A percentile compares a stretch with the other conserved stretches of the same genome.
Evolutionary conservation across 2,888 invertebrate species (phyloP).

Genomic region (Oegoconia quadripuncta): DNA sequence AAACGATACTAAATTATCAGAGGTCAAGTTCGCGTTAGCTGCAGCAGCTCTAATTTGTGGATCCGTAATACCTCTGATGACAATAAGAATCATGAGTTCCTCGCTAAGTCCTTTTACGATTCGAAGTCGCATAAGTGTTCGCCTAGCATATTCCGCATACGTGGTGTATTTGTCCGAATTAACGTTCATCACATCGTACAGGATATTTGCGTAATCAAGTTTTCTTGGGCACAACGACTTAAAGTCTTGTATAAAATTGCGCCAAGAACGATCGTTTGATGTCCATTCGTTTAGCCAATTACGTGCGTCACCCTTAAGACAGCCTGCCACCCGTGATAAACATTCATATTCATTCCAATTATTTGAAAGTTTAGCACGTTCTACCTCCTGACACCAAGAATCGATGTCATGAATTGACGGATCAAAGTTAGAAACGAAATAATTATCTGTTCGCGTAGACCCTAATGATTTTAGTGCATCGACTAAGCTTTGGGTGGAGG

Average conservation of each 20-base stretch:
- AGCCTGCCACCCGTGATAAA: conserved; percentile 11
- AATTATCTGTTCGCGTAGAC: background rate
- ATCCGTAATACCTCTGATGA: conserved; percentile 19
- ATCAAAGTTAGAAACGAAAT: conserved; percentile 16
- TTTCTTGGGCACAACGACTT: conserved; percentile 21
- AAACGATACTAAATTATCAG: conserved; percentile 22
- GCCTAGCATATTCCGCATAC: conserved; percentile 30
- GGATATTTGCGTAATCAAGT: conserved; percentile 21
- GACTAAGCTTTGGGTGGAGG: background rate
- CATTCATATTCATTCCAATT: conserved; percentile 15
- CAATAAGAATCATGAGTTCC: conserved; percentile 21
- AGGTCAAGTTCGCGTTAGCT: conserved; percentile 21
- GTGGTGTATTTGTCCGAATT: conserved; percentile 22
- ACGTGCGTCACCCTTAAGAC: conserved; percentile 13
- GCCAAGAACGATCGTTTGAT: conserved; percentile 22
- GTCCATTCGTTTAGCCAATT: conserved; percentile 13
- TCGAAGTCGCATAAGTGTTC: conserved; percentile 23
- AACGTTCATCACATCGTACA: conserved; percentile 21
- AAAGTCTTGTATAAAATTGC: conserved; percentile 25
- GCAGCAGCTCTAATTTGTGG: conserved; percentile 24
- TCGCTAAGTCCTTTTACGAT: conserved; percentile 25
- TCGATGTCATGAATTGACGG: conserved; percentile 9
- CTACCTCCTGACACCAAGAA: conserved; percentile 15
- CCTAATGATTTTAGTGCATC: too few relatives aligned
- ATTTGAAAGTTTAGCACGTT: conserved; percentile 5